Evolutionary conservation across 2,888 invertebrate genomes (phyloP), one percentile per base, ranked within the genome.

Genomic region (Drosophila siamana): DNA sequence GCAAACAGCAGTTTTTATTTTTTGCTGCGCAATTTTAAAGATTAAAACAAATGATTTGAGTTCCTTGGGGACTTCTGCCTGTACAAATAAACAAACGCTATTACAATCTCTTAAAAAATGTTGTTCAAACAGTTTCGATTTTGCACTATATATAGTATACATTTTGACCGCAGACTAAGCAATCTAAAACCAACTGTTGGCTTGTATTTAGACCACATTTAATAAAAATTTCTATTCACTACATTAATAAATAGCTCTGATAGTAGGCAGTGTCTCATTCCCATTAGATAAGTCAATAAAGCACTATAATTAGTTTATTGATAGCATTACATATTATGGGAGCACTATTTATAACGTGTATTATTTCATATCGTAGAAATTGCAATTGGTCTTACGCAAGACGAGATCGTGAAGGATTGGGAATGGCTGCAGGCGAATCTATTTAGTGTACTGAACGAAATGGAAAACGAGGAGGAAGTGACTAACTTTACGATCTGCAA

Each of bases 401-500:
- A 95, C 83, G 99, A 99, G 90, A 98, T 99, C 61, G 93, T 95
- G 22, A 94, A 95, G 90, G 96, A 99, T 92, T 99, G 99, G 99
- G 95, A 96, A 90, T 99, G 98, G 98, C 93, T 99, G 11, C 95
- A 97, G 86, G 94, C 95, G 56, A 96, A 98, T 93, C 94, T 99
- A 1, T 95, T 97, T 88, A 95, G 95, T 62, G 97, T 97, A 2
- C 93, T 99, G 40, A 96, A 96, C 92, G 96, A 97, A 44, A 98
- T 99, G 94, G 98, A 99, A 82, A 96, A 94, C 40, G 98, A 98
- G 90, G 97, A 98, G 78, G 99, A 99, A 92, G 95, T 98, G 6
- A 98, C 98, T 11, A 97, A 98, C 80, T 99, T 98, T 94, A 98
- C 99, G 0, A 95, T 95, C 80, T 98, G 98, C 90, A 99, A 99